A percentile compares a stretch with the other conserved stretches of the same genome.
Conservation (phyloP, 1,140 invertebrate genomes). For the Triops cancriformis region DNA sequence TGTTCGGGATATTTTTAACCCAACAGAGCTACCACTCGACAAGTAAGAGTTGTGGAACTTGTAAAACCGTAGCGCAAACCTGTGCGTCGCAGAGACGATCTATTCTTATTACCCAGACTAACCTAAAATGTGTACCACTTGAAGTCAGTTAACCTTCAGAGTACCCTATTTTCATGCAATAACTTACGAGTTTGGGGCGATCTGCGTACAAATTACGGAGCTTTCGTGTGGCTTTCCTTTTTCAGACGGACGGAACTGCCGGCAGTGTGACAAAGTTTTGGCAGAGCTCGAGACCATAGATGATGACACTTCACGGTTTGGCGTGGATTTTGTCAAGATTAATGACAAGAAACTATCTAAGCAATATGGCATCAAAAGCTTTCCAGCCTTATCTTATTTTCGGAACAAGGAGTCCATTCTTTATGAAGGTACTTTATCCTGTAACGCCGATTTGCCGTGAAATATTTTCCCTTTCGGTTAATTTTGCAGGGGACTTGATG, state of each 20-base stretch:
- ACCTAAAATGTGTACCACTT: not conserved
- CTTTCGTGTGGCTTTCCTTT: constrained; percentile 21
- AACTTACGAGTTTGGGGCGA: not conserved
- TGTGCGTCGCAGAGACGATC: not conserved
- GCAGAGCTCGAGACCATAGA: constrained; percentile 87
- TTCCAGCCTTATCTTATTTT: constrained; percentile 89
- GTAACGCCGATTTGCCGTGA: not conserved
- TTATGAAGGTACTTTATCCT: constrained; percentile 61
- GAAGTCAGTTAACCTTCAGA: not conserved
- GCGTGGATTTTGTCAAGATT: constrained; percentile 57
- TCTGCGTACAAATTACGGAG: not conserved
- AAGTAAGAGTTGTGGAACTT: not conserved
- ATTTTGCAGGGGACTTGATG: constrained; percentile 80
- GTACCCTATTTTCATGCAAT: not conserved
- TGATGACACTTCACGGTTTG: constrained; percentile 83
- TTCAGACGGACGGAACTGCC: constrained; percentile 78
- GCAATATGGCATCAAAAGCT: constrained; percentile 86
- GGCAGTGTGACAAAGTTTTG: constrained; percentile 82
- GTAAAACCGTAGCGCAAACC: not conserved
- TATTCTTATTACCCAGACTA: constrained; percentile 11
- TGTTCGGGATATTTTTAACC: constrained; percentile 7
- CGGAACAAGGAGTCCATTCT: constrained; percentile 86
- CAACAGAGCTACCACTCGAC: not conserved
- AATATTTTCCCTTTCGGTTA: not conserved
- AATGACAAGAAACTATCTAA: constrained; percentile 91